Base-by-base conservation (phyloP, 2,113 vertebrate genomes). In the Tyto alba region DNA sequence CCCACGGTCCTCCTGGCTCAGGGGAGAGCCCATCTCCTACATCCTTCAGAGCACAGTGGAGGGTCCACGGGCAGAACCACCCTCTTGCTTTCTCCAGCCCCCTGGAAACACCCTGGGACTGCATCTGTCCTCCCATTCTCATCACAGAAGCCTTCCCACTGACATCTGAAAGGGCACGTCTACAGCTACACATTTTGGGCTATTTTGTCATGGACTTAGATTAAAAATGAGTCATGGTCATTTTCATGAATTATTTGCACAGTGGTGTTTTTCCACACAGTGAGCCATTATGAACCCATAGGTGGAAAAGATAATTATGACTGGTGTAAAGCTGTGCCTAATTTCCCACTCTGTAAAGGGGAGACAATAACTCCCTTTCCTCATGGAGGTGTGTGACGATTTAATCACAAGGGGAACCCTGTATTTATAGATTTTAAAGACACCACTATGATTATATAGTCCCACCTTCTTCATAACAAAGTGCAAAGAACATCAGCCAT, bases 341-440 rank as follows among this genome's bases (percentile, higher is more conserved):
- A 96, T 96, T 96, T 91, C 85, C 71, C 50, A n/a, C 16, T 88
- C 57, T 14, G 4, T 89, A 88, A 94, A 94, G 74, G 89, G 63
- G 67, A 95, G 74, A 94, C 89, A 95, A 96, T 93, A 95, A 17
- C 50, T 90, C 45, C 62, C 30, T 81, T 93, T 96, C 87, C 59
- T 96, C 57, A 6, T 57, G 78, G 88, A 96, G 74, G 71, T 96
- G 57, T 85, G 53, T 91, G 91, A 93, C 1, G n/a, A 60, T 88
- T 91, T 96, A 96, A 94, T 96, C 93, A 85, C 88, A 87, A 85
- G 48, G 84, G 13, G 9, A 85, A 53, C 91, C 89, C 64, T 81
- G 43, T 96, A 89, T 95, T 96, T 96, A 93, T 89, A 89, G 91
- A 87, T 94, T 95, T 92, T 89, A 85, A 89, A 85, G 93, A 87